Base-by-base conservation (phyloP, 2,113 vertebrate genomes). In the Mormyrus lacerda region DNA sequence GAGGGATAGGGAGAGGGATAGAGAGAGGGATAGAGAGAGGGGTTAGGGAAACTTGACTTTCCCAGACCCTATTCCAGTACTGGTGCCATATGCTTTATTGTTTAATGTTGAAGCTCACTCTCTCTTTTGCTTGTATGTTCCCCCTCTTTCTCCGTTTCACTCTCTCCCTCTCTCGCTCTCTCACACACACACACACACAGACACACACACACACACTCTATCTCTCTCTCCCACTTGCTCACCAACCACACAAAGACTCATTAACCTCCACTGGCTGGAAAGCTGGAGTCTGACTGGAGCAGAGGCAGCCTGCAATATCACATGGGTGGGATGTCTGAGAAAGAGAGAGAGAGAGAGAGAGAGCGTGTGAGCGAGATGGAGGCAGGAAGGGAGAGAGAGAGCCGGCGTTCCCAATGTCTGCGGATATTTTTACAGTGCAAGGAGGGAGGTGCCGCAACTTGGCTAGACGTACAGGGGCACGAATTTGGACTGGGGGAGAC, bases 241-340 rank as follows among this genome's bases (percentile, higher is more conserved):
- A 88, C 90, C 92, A 93, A 90, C 91, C 94, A 97, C 97, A 99
- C 98, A 99, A 99, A 99, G 98, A 96, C 98, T 98, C 98, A 98
- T 99, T 98, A 98, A 97, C 96, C 96, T 97, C 95, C 97, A 97
- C 97, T 19, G 51, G 53, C 55, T 87, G 87, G 35, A 61, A 87
- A n/a, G 55, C 35, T 96, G 95, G 94, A 93, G 97, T 94, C 97
- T 97, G 95, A 96, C 96, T 97, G 97, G 93, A 94, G 93, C 93
- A 92, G 91, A 97, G 96, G 93, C 97, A 97, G 97, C 96, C 96
- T 96, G 94, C 89, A 93, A 95, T 97, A 97, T 98, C 97, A 99
- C 97, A 98, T 97, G 97, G 97, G 97, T 97, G 97, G 96, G 96
- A 96, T 97, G 97, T 97, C 97, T 97, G 85, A 48, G 48, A 95